phyloP scores from a whole-genome alignment of 2,113 vertebrate genomes.

The Natator depressus region DNA sequence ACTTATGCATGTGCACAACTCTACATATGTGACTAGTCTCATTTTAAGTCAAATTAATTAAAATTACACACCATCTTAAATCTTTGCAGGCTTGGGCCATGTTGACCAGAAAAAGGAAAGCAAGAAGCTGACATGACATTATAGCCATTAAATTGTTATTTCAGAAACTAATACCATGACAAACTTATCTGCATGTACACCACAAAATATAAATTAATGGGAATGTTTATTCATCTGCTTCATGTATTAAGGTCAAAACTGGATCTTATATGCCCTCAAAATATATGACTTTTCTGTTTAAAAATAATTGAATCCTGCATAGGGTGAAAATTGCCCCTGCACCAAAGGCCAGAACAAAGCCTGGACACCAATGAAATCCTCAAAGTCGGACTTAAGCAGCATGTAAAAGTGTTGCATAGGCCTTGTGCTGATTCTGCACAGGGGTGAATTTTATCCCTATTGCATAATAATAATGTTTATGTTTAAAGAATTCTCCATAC shows the following conservation, averaged over 20 bases:
- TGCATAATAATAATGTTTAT: background rate
- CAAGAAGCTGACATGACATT: background rate
- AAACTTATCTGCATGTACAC: background rate
- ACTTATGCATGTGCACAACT: conserved; percentile 54
- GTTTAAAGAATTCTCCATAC: background rate
- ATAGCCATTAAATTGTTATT: conserved; percentile 18
- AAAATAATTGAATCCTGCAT: no score
- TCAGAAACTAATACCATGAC: background rate
- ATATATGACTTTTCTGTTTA: no score
- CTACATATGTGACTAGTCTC: conserved; percentile 19
- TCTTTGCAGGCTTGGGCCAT: background rate
- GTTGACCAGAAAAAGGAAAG: background rate
- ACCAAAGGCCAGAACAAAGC: background rate
- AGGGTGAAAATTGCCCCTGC: background rate
- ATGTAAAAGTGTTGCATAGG: rapidly evolving
- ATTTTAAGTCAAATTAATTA: background rate
- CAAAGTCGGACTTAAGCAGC: background rate
- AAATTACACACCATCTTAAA: conserved; percentile 37
- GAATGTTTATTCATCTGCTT: background rate
- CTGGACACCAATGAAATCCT: background rate
- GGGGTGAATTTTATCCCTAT: background rate
- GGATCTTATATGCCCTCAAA: background rate
- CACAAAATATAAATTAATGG: conserved; percentile 16
- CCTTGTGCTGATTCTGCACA: background rate
- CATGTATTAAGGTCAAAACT: conserved; percentile 35